Evolutionary conservation across 1,140 invertebrate species (phyloP).

Genomic region (Temnothorax longispinosus): DNA sequence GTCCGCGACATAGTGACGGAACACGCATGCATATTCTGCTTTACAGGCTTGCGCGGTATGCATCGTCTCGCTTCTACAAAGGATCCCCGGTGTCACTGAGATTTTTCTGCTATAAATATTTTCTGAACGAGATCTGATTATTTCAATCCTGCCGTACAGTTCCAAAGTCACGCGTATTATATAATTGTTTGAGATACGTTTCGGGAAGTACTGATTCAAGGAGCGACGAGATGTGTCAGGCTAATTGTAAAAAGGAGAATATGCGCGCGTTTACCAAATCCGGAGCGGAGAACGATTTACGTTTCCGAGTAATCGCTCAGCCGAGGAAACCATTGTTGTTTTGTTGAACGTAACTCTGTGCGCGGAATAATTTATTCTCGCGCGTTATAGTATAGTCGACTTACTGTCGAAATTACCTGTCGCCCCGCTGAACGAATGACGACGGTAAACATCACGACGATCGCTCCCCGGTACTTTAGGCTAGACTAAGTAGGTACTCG

Average conservation of each 20-base stretch:
- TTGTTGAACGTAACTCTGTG: slow-evolving; percentile 4
- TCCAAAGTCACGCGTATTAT: background rate
- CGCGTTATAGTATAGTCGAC: background rate
- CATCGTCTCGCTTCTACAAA: background rate
- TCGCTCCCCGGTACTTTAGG: background rate
- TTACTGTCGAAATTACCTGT: slow-evolving; percentile 38
- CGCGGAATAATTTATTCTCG: slow-evolving; percentile 29
- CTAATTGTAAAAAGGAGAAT: background rate
- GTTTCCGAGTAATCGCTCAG: slow-evolving; percentile 6
- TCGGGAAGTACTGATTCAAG: background rate
- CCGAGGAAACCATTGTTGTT: background rate
- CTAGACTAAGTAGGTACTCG: slow-evolving; percentile 8
- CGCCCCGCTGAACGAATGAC: slow-evolving; percentile 21
- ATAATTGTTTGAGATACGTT: background rate
- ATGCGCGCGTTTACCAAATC: background rate
- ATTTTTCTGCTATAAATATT: background rate
- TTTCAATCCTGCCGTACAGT: background rate
- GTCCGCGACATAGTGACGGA: slow-evolving; percentile 2
- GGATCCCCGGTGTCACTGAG: background rate
- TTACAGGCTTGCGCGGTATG: background rate
- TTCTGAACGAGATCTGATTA: background rate
- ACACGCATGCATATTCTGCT: slow-evolving; percentile 42
- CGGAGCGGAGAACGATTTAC: background rate
- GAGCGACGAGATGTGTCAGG: background rate
- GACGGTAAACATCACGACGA: slow-evolving; percentile 17